Evolutionary conservation across 35 echinoderm and acorn worm genomes (phyloP), one percentile per base, ranked within the genome.

Genomic region (Acanthaster planci): DNA sequence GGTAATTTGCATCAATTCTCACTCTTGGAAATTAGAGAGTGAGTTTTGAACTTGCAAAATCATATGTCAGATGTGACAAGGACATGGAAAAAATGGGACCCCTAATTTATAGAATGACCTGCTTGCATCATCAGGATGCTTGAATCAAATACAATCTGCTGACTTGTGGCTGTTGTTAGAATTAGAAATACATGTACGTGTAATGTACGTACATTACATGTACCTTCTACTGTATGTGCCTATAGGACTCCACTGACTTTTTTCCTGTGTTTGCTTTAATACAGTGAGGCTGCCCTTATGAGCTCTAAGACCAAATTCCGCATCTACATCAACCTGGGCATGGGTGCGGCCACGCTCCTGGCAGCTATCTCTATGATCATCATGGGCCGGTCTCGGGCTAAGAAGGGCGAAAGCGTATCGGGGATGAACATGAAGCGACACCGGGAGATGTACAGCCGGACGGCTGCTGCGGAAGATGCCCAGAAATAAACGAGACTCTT

Each of bases 301-400:
- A 32, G 21, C 30, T 75, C 89, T 2, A 90, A 90, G 76, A 90
- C 84, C 82, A 90, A 90, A 55, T 90, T 90, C 60, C 82, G 89
- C 19, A 80, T 90, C 27, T 79, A 79, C 47, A 57, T 90, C 19
- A 90, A 90, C 82, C 77, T 90, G 17, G 50, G 40, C 8, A 90
- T 90, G 89, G 81, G 54, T 37, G 82, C 39, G 31, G 82, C 17
- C 17, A 81, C 88, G 8, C 77, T 90, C 36, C 5, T 56, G 15
- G 68, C 67, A 14, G 88, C 77, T 10, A 15, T 90, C 30, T 64
- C 77, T 2, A 59, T 90, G 81, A 84, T 90, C 2, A 76, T 29
- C 19, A 78, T 90, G 14, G 88, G 88, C 77, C 60, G 64, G 27
- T 55, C 52, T 16, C 67, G 82, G 30, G 82, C 82, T 32, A 60